These are phyloP conservation scores for Calosoma granatense DNA, from an alignment of 1,140 invertebrate genomes.

Conservation along the genomic window DNA sequence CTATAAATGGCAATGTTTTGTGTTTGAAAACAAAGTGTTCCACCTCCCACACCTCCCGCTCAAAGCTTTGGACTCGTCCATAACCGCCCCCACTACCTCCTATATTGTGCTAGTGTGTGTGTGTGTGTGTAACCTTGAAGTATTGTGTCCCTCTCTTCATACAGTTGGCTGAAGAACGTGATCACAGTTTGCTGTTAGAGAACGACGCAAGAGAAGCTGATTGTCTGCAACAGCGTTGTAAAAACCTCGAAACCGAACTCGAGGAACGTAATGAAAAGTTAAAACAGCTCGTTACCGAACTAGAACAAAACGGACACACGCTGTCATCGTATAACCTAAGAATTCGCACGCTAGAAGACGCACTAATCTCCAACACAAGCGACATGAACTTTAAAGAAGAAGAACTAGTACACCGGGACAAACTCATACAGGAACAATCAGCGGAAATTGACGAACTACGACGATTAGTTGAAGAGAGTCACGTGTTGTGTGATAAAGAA, in stretches of 20 bases:
- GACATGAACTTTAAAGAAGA: conserved; percentile 10
- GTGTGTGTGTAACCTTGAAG: too few relatives aligned
- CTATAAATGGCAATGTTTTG: too few relatives aligned
- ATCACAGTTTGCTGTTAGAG: conserved; percentile 2
- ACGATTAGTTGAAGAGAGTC: neutral
- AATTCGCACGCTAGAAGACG: conserved; percentile 13
- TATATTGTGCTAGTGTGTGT: too few relatives aligned
- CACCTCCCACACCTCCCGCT: too few relatives aligned
- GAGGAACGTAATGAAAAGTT: neutral
- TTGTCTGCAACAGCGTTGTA: neutral
- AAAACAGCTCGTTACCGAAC: conserved; percentile 3
- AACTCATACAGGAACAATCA: conserved; percentile 1
- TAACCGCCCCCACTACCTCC: too few relatives aligned
- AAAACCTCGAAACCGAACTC: conserved; percentile 1
- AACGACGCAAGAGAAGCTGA: neutral
- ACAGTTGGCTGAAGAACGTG: conserved; percentile 7
- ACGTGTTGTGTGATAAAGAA: conserved; percentile 16
- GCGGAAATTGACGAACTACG: neutral
- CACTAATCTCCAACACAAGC: conserved; percentile 11
- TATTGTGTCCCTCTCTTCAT: too few relatives aligned
- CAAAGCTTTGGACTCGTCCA: too few relatives aligned
- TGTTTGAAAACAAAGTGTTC: too few relatives aligned
- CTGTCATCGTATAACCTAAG: conserved; percentile 3
- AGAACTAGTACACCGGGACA: neutral
- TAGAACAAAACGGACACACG: neutral